Conservation (phyloP, 2,888 invertebrate genomes). For the Gymnocheta viridis region DNA sequence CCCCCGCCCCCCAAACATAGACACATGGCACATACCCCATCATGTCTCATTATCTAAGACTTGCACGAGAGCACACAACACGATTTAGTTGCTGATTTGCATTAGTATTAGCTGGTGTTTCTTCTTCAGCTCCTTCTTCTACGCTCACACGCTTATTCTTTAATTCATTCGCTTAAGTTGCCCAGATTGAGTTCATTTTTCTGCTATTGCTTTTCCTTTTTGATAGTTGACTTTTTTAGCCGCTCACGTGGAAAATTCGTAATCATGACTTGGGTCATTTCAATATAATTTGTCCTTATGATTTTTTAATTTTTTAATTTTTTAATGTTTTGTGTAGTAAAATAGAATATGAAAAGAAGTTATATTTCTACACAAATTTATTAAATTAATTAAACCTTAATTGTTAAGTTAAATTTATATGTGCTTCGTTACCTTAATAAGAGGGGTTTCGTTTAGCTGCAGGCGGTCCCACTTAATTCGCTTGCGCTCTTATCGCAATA, state of each 20-base stretch:
- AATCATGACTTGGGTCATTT: constrained; percentile 60
- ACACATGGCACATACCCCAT: background rate
- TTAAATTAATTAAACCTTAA: too few species aligned
- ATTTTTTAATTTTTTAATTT: background rate
- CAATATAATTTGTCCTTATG: background rate
- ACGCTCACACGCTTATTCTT: background rate
- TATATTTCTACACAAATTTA: too few species aligned
- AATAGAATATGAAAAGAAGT: too few species aligned
- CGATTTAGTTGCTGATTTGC: constrained; percentile 34
- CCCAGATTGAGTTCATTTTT: constrained; percentile 55
- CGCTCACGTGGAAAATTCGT: constrained; percentile 66
- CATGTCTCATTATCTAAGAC: background rate
- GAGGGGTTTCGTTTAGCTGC: too few species aligned
- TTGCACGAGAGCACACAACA: background rate
- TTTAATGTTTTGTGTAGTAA: too few species aligned
- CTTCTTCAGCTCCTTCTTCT: constrained; percentile 10
- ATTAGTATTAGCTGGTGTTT: constrained; percentile 32
- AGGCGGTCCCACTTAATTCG: too few species aligned
- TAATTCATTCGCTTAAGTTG: constrained; percentile 4
- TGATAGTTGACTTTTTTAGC: constrained; percentile 62
- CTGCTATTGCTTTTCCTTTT: constrained; percentile 46
- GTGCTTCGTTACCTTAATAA: too few species aligned
- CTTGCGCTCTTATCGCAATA: too few species aligned
- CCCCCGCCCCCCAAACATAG: background rate
- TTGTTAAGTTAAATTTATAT: too few species aligned